Conservation (phyloP, 1,140 invertebrate species). For the Drosophila paulistorum region DNA sequence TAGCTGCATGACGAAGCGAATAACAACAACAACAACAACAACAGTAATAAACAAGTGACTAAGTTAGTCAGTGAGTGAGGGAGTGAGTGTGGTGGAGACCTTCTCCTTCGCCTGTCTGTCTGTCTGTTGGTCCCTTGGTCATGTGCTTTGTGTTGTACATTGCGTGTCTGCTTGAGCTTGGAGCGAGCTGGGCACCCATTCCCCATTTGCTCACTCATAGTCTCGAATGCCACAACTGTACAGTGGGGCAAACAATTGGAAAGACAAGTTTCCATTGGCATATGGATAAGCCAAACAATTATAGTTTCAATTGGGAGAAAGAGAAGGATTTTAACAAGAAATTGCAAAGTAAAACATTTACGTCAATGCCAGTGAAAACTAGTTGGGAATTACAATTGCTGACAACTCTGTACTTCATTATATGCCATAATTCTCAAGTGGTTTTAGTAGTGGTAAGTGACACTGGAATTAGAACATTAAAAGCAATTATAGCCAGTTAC, state of each 20-base stretch:
- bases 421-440: too few species aligned
- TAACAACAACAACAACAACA: constrained; percentile 22
- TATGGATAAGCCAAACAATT: too few species aligned
- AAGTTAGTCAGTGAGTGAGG: not conserved
- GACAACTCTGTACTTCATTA: too few species aligned
- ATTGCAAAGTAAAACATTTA: too few species aligned
- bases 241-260: not conserved
- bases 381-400: too few species aligned
- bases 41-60: constrained; percentile 7
- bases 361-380: too few species aligned
- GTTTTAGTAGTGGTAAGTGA: too few species aligned
- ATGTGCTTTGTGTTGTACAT: constrained; percentile 21
- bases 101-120: constrained; percentile 13
- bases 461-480: too few species aligned
- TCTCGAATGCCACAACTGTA: not conserved
- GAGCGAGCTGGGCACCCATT: constrained; percentile 13
- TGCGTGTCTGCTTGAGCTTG: constrained; percentile 28
- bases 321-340: too few species aligned
- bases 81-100: not conserved
- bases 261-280: too few species aligned
- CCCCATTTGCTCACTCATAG: constrained; percentile 4
- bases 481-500: too few species aligned
- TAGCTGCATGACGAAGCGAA: constrained; percentile 45
- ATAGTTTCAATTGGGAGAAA: too few species aligned
- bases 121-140: constrained; percentile 17